These are phyloP conservation scores for Didymodactylos carnosus DNA, from an alignment of 2,888 invertebrate genomes.

Conservation along the genomic window DNA sequence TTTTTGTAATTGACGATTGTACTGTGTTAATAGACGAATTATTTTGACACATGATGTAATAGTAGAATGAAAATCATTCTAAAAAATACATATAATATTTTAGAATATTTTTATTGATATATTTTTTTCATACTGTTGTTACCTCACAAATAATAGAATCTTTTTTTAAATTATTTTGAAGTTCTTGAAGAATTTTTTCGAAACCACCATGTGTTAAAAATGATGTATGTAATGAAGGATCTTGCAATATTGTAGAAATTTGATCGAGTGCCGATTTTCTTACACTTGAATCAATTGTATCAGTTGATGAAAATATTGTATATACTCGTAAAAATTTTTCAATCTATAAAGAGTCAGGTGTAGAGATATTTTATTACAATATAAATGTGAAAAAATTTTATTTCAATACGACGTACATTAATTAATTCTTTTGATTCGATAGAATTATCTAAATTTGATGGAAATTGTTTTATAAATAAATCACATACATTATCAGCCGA, in stretches of 20 bases:
- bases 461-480: background rate
- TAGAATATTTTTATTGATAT: background rate
- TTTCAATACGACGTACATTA: background rate
- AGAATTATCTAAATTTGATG: background rate
- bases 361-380: no score
- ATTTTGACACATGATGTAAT: background rate
- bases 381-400: no score
- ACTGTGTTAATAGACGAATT: background rate
- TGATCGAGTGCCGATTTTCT: conserved; percentile 30
- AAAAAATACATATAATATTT: background rate
- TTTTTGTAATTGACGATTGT: background rate
- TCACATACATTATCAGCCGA: background rate
- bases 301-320: background rate
- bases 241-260: conserved; percentile 27
- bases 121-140: background rate
- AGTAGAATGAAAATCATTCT: background rate
- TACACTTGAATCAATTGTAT: conserved; percentile 25
- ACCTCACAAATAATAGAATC: background rate
- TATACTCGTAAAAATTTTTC: background rate
- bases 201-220: conserved; percentile 24
- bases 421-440: background rate
- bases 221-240: conserved; percentile 22
- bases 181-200: conserved; percentile 20
- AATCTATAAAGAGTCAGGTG: no score
- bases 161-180: conserved; percentile 19